Evolutionary conservation across 2,113 vertebrate species (phyloP).

Genomic region (Dipodomys ordii): DNA sequence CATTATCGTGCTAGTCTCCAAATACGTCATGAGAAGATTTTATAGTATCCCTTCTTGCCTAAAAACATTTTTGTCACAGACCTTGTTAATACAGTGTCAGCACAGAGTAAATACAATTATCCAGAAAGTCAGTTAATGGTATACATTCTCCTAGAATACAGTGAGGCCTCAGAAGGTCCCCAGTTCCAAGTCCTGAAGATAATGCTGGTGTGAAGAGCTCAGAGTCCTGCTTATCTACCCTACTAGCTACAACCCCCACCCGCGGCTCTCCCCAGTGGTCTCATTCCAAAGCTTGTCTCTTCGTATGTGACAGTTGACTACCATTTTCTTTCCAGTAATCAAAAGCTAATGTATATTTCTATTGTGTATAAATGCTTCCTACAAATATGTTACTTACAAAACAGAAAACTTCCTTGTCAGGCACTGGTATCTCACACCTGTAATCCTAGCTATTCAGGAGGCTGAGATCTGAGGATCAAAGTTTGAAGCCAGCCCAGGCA

Average conservation of each 20-base stretch:
- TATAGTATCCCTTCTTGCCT: not conserved
- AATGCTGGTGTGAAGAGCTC: not conserved
- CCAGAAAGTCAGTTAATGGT: not conserved
- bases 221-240: not conserved
- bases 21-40: conserved; percentile 37
- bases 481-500: too few relatives aligned
- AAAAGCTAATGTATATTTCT: conserved; percentile 57
- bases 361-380: conserved; percentile 10
- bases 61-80: not conserved
- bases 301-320: not conserved
- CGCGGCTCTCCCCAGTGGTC: not conserved
- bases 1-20: not conserved
- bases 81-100: not conserved
- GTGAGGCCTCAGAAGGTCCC: not conserved
- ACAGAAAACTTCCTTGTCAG: not conserved
- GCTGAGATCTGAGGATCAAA: too few relatives aligned
- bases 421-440: not conserved
- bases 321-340: not conserved
- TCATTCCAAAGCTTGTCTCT: not conserved
- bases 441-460: too few relatives aligned
- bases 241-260: not conserved
- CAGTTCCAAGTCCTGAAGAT: conserved; percentile 9
- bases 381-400: conserved; percentile 49
- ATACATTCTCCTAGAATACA: not conserved
- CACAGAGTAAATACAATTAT: not conserved